Evolutionary conservation across 1,140 invertebrate species (phyloP), one percentile per base, ranked within the genome.

Genomic region (Leptinotarsa texana): DNA sequence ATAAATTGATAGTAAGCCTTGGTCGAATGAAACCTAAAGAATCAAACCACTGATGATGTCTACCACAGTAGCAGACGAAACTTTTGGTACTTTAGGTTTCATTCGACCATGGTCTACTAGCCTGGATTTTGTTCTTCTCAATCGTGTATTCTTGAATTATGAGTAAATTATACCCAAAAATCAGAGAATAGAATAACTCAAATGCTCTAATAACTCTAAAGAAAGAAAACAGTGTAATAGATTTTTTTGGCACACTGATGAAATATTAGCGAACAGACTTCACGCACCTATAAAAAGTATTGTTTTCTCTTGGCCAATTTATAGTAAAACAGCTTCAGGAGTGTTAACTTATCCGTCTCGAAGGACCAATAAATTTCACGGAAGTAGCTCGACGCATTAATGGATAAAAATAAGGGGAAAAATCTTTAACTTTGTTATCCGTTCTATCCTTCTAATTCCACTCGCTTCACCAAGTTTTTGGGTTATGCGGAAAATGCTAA

Each of bases 331-430:
- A 65, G 21, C 63, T 65, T 65, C 21, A 65, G 63, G 63, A 65
- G 21, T 65, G 63, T 65, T 65, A 65, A 65, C 63, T 65, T 65
- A 65, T 65, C 63, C 21, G 63, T 65, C 63, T 65, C 63, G 21
- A 22, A 65, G 63, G 63, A 21, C 63, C 63, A 65, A 65, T 65
- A 65, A 65, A 65, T 65, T 65, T 27, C 24, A 27, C 17, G 63
- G 24, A 65, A 65, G 24, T 27, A 22, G 63, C 63, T 65, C 18
- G 24, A 65, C 63, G 63, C 63, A 65, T 65, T 65, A 65, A 65
- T 65, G 24, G 63, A 65, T 65, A 65, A 65, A 57, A 65, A 65
- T 65, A 65, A 65, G 21, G 63, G 63, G 21, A 22, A 65, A 65
- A 65, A 65, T 65, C 63, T 65, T 24, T 27, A 27, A 65, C 63